Base-by-base conservation (phyloP, 2,888 invertebrate genomes). In the Pristionchus maxplancki region DNA sequence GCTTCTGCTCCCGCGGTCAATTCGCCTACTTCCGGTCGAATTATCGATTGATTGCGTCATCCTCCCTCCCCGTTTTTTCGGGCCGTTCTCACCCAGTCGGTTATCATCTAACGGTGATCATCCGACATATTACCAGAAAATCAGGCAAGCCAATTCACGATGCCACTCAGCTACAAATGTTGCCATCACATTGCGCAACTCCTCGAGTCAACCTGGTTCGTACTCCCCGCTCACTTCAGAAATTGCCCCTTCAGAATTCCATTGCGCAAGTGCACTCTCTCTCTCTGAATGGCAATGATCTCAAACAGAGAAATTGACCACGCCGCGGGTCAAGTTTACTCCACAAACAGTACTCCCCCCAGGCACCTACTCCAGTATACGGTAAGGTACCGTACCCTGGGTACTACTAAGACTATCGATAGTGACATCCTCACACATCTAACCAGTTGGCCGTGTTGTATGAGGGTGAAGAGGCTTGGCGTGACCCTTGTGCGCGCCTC, bases 231-330 rank as follows among this genome's bases (percentile, higher is more conserved):
- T 78, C 74, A 24, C 74, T 78, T 78, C 74, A n/a, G 74, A 44
- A 44, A 78, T 44, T 15, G 31, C n/a, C n/a, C n/a, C n/a, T n/a
- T n/a, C n/a, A n/a, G n/a, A n/a, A n/a, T n/a, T n/a, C n/a, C n/a
- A n/a, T 40, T 44, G 44, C 74, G 74, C 20, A 78, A 78, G 74
- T 40, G 74, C 40, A n/a, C 44, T 11, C 64, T 0, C 1, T 8
- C 31, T 6, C 64, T 64, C 67, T 78, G 44, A 78, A 78, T 78
- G 74, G 74, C 74, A 78, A 44, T n/a, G 74, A 44, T 24, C 44
- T 44, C 74, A 78, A 78, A 78, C 74, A 78, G 74, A 78, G 44
- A 78, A 78, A 78, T 78, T 78, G 74, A 71, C 71, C 71, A 71
- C 44, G n/a, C n/a, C n/a, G 44, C 44, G 24, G 74, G 74, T 78